Evolutionary conservation across 2,113 vertebrate species (phyloP).

Genomic region (Etheostoma spectabile): DNA sequence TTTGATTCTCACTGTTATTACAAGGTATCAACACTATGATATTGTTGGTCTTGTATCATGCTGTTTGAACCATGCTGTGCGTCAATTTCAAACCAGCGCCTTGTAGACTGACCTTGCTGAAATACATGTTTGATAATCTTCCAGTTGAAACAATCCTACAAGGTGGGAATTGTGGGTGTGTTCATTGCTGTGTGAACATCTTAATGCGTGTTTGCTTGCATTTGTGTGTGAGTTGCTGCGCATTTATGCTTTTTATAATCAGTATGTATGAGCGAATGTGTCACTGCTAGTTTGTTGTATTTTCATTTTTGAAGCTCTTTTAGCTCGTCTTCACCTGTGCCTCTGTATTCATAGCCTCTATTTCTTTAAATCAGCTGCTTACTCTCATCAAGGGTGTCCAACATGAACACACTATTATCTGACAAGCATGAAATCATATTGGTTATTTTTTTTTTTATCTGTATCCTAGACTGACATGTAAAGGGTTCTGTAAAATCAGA

Average conservation of each 20-base stretch:
- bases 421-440: not conserved
- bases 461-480: not conserved
- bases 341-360: not conserved
- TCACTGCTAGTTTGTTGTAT: not conserved
- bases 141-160: not conserved
- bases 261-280: not conserved
- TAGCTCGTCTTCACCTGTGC: not conserved
- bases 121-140: slow-evolving; percentile 15
- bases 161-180: not conserved
- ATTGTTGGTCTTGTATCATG: not conserved
- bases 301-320: not conserved
- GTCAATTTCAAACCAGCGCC: not conserved
- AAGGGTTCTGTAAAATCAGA: no score
- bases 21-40: slow-evolving; percentile 7
- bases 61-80: slow-evolving; percentile 5
- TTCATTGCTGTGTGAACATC: not conserved
- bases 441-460: not conserved
- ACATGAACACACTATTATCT: not conserved
- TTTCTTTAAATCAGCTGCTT: not conserved
- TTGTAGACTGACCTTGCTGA: slow-evolving; percentile 29
- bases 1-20: slow-evolving; percentile 25
- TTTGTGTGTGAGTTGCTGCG: not conserved
- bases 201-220: not conserved
- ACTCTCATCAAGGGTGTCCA: not conserved
- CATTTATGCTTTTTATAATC: not conserved